Evolutionary conservation across 2,797 vertebrate genomes (phyloP), one percentile per base, ranked within the genome.

Genomic region (Oceanodroma leucorhoa): DNA sequence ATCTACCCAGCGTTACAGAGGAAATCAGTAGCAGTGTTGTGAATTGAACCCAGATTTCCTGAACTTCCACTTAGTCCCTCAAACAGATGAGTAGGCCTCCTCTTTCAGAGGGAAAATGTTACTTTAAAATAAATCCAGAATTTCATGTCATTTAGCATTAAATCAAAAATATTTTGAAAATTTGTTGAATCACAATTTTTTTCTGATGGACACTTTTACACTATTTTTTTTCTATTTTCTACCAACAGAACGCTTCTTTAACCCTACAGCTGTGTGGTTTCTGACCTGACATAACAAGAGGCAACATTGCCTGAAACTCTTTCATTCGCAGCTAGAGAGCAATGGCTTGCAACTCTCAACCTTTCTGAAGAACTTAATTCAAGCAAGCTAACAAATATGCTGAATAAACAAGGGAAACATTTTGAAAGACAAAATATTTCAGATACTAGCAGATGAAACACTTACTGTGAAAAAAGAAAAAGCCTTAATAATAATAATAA

Each of bases 401-500:
- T 46, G 23, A 91, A 81, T 11, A 90, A 95, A 85, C 54, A 91
- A 72, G 45, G 50, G 61, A 78, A 94, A 89, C 50, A 89, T 79
- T 93, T 73, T 80, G 48, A 83, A 87, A 92, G 70, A 94, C 58
- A 82, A 89, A 87, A 94, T 95, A 88, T 88, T 94, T 92, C 54
- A 79, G 66, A 94, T 89, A 41, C 32, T 83, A 89, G 15, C 27
- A 91, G 53, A 82, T 80, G 66, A 96, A 96, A 66, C 23, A 70
- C 41, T 83, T 94, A 55, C 21, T 87, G 70, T 94, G 55, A 41
- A 75, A 78, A 79, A 50, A 41, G 30, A 62, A 83, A 79, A 89
- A 87, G 38, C 20, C n/a, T 83, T 66, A 91, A 26, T 22, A 96
- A 60, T 53, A 23, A 66, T 54, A 73, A 72, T 24, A 40, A 76